These are phyloP conservation scores for Tetraneura akinire DNA, from an alignment of 1,140 invertebrate genomes.

Conservation along the genomic window DNA sequence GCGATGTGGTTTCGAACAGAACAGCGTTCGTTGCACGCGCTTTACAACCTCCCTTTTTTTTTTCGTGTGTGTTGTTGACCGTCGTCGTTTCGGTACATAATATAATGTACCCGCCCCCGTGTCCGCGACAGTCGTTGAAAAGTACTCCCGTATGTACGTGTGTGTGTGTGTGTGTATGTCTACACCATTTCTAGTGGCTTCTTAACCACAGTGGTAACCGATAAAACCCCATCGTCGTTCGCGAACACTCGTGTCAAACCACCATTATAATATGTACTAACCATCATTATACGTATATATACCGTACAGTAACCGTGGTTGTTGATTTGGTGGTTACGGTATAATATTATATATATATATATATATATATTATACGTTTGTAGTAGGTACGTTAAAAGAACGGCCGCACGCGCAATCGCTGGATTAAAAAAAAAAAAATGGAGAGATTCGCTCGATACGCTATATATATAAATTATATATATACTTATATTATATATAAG, in stretches of 20 bases:
- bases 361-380: background rate
- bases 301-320: background rate
- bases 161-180: background rate
- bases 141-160: conserved; percentile 12
- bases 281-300: conserved; percentile 7
- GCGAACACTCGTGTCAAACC: conserved; percentile 27
- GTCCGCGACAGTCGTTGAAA: conserved; percentile 12
- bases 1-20: background rate
- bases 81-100: background rate
- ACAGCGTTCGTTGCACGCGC: too few relatives aligned
- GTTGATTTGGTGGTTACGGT: background rate
- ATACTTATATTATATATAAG: background rate
- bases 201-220: background rate
- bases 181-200: conserved; percentile 46
- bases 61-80: background rate
- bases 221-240: conserved; percentile 8
- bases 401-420: background rate
- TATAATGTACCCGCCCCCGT: background rate
- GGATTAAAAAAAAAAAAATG: background rate
- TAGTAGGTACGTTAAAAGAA: background rate
- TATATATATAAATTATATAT: too few relatives aligned
- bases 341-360: background rate
- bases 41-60: background rate
- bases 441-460: background rate
- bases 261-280: too few relatives aligned